These are phyloP conservation scores for Catostylus mosaicus DNA, from an alignment of 30 jellyfish, hydroid and myxozoan genomes.

Conservation along the genomic window DNA sequence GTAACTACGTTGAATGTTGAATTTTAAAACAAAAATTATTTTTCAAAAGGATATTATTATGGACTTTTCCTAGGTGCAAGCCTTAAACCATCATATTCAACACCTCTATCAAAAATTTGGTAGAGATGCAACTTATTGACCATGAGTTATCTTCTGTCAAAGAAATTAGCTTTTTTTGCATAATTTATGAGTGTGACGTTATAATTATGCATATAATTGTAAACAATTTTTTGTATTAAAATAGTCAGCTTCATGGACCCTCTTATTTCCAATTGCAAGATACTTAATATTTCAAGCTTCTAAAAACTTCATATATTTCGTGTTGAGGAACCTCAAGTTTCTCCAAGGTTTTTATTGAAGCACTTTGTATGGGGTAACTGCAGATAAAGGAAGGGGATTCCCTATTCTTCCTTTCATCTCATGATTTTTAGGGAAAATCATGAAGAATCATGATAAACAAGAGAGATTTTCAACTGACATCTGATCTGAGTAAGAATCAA, in stretches of 20 bases:
- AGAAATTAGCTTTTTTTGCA: not conserved
- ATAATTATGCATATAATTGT: not conserved
- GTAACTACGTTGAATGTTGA: not conserved
- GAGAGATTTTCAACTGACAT: too few relatives aligned
- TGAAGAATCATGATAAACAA: too few relatives aligned
- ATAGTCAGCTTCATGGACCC: not conserved
- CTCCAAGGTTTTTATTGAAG: not conserved
- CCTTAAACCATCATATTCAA: not conserved
- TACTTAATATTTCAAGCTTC: not conserved
- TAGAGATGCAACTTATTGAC: not conserved
- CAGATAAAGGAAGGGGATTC: too few relatives aligned
- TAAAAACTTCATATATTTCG: not conserved
- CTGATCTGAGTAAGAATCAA: too few relatives aligned
- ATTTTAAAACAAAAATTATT: not conserved
- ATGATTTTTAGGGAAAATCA: too few relatives aligned
- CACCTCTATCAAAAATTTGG: not conserved
- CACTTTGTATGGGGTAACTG: too few relatives aligned
- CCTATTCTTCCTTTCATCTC: too few relatives aligned
- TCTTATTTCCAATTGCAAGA: not conserved
- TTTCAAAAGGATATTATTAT: too few relatives aligned
- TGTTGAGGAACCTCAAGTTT: constrained; percentile 2
- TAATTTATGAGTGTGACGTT: not conserved
- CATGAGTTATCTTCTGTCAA: not conserved
- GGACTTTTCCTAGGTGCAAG: not conserved
- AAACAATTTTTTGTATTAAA: not conserved